A percentile compares a stretch with the other conserved stretches of the same genome.
Evolutionary conservation across 2,888 invertebrate genomes (phyloP).

Genomic region (Chromoteleia sp.): DNA sequence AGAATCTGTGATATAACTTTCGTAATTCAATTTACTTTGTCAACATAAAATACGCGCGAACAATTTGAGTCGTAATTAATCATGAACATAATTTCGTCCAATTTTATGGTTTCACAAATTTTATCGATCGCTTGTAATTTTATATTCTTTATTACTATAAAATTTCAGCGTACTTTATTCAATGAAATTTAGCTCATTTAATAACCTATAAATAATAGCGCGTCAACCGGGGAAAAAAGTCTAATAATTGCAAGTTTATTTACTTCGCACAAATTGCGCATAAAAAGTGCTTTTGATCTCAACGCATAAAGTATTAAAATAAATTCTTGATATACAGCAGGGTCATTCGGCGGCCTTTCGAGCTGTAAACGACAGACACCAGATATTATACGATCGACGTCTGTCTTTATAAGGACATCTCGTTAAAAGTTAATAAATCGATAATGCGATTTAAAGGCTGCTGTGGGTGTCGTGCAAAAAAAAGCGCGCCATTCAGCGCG

Average conservation of each 20-base stretch:
- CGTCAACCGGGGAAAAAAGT: slow-evolving; percentile 1
- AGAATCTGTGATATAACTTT: too few species aligned
- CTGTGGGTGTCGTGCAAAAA: slow-evolving; percentile 47
- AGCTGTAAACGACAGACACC: slow-evolving; percentile 60
- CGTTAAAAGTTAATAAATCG: slow-evolving; percentile 69
- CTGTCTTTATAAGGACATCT: slow-evolving; percentile 66
- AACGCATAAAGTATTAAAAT: slow-evolving; percentile 35
- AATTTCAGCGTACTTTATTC: neutral
- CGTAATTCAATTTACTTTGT: too few species aligned
- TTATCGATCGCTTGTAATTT: neutral
- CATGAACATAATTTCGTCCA: neutral
- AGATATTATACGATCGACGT: slow-evolving; percentile 56
- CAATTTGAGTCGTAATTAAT: neutral
- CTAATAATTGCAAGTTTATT: slow-evolving; percentile 40
- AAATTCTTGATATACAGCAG: slow-evolving; percentile 45
- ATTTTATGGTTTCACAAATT: neutral
- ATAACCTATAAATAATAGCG: slow-evolving; percentile 37
- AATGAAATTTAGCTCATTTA: slow-evolving; percentile 22
- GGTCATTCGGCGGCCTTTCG: slow-evolving; percentile 60
- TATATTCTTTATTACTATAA: neutral
- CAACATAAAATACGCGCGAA: too few species aligned
- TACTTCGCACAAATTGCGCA: slow-evolving; percentile 27
- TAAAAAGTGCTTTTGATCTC: slow-evolving; percentile 40
- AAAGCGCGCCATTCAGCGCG: slow-evolving; percentile 42
- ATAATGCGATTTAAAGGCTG: slow-evolving; percentile 55